Evolutionary conservation across 2,797 vertebrate species (phyloP), one percentile per base, ranked within the genome.

Genomic region (Lutjanus argentimaculatus): DNA sequence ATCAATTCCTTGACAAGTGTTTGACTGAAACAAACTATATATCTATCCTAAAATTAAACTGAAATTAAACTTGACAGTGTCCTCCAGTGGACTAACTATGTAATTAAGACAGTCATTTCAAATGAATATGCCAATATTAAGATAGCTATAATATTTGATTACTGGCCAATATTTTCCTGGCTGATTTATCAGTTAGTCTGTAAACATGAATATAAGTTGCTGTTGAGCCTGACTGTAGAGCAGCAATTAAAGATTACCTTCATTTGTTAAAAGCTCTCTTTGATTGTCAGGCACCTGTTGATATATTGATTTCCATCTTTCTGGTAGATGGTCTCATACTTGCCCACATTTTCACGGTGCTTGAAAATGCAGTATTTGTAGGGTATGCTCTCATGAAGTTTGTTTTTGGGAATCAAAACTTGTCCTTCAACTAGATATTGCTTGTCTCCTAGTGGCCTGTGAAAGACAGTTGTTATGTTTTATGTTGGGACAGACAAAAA

Each of bases 221-320:
- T 63, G 22, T 46, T 57, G 8, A 53, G 10, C 2, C 3, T 16
- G 30, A 36, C 30, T 36, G 6, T 36, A 2, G 30, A 36, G 30
- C 30, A 36, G 30, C 30, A 6, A 36, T 2, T 36, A 36, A 36
- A 8, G 1, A 58, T 45, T 88, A 90, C 89, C 89, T 73, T 90
- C 15, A 43, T 1, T 17, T 52, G 83, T 82, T 64, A 90, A 56
- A n/a, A 59, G 3, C 0, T 64, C 6, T 58, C 0, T 1, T 8
- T 48, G 65, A 89, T 76, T 0, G 8, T 40, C 7, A 85, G 78
- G 25, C 84, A 88, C 15, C 85, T 83, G 64, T 88, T 87, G n/a
- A 79, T 7, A 0, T 0, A 2, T 1, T 0, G 0, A 40, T 75
- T 67, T 67, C 3, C 0, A 1, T 83, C 25, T 43, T 82, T 0